Percentiles rank a stretch among this genome's conserved stretches.
Conservation (phyloP, 2,888 invertebrate genomes). For the Drosophila mulleri region DNA sequence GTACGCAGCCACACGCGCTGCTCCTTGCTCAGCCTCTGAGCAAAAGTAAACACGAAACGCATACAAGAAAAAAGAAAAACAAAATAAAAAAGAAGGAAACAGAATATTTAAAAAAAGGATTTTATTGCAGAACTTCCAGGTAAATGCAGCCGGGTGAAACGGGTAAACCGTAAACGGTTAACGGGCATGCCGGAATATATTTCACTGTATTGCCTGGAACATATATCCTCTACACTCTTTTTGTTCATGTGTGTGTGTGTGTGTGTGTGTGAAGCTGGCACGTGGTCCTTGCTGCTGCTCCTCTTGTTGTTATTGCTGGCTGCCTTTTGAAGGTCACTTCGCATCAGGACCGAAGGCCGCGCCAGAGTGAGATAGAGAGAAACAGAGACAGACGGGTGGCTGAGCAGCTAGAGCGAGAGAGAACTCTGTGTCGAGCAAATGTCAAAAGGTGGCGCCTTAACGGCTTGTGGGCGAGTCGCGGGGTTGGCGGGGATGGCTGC, state of each 20-base stretch:
- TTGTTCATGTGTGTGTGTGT: slow-evolving; percentile 25
- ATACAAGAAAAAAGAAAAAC: background rate
- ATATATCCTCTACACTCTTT: slow-evolving; percentile 11
- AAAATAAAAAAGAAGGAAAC: no score
- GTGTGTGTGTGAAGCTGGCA: slow-evolving; percentile 22
- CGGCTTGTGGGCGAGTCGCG: background rate
- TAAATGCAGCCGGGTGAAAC: slow-evolving; percentile 36
- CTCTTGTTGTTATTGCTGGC: slow-evolving; percentile 24
- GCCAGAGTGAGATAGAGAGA: slow-evolving; percentile 14
- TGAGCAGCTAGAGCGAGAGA: background rate
- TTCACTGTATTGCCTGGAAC: background rate
- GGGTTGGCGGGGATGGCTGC: background rate
- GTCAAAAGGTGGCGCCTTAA: slow-evolving; percentile 9
- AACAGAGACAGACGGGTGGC: slow-evolving; percentile 15
- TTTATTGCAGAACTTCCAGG: slow-evolving; percentile 22
- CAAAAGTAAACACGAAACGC: background rate
- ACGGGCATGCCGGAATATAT: slow-evolving; percentile 28
- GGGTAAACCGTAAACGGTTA: slow-evolving; percentile 17
- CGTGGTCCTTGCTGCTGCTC: slow-evolving; percentile 42
- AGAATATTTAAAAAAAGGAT: background rate
- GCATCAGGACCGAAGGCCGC: slow-evolving; percentile 63
- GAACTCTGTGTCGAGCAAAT: slow-evolving; percentile 7
- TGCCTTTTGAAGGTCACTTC: slow-evolving; percentile 74
- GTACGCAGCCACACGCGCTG: slow-evolving; percentile 12
- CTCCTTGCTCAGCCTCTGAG: slow-evolving; percentile 2